Base-by-base conservation (phyloP, 2,888 invertebrate species). In the Euplexia lucipara region DNA sequence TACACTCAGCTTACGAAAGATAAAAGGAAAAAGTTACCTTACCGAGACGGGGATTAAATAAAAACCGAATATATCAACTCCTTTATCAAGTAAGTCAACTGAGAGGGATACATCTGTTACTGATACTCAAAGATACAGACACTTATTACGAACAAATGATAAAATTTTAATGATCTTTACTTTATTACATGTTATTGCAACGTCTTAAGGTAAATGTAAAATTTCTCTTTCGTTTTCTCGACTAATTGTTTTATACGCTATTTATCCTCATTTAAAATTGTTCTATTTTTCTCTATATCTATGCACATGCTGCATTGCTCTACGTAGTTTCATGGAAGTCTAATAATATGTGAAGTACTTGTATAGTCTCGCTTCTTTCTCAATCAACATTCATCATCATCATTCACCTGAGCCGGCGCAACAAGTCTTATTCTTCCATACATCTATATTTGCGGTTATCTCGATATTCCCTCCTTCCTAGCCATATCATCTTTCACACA, bases 11-110 rank as follows among this genome's bases (percentile, higher is more conserved):
- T 64, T 61, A 22, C 32, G 32, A 44, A 59, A 41, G 49, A 69
- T 75, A 51, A 61, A 70, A 63, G 35, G 45, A 54, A 65, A 53
- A 79, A 66, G 62, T 75, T 70, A 34, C 52, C 12, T 18, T 60
- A 32, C 18, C 44, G 42, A 45, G 54, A 32, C 44, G 22, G 9
- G 42, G 59, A 76, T 70, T 65, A 62, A 65, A 65, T 51, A 59
- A 65, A 75, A 56, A 78, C 48, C 69, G 70, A 65, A 61, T 54
- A 60, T 56, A 62, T 47, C 32, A 63, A 60, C 10, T 67, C 26
- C 32, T 54, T n/a, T 75, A 61, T 58, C 47, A 48, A 49, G 45
- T 57, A 73, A 64, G 53, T 63, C 59, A 58, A 57, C 35, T 41
- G 51, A 48, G 47, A n/a, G 30, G 49, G 30, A 74, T 54, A 60